phyloP scores from a whole-genome alignment of 2,888 invertebrate species.

The Heliconius hortense region DNA sequence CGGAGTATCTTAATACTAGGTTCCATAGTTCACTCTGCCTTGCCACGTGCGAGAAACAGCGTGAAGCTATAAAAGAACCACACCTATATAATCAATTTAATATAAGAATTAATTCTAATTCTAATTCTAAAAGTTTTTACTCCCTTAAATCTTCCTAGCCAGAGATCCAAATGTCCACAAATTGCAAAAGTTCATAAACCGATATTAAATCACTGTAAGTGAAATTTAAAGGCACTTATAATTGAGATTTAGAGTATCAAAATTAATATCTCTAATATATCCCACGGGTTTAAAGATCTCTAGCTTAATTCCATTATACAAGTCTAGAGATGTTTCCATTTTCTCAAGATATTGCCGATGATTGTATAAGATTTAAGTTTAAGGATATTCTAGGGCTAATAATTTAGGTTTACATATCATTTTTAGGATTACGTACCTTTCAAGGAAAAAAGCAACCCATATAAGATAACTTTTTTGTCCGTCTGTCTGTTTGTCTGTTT shows the following conservation, averaged over 20 bases:
- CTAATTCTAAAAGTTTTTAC: neutral
- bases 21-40: too few species aligned
- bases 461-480: too few species aligned
- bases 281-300: neutral
- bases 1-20: too few species aligned
- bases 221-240: constrained; percentile 22
- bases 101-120: neutral
- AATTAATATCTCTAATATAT: constrained; percentile 32
- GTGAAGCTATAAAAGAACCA: too few species aligned
- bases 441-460: too few species aligned
- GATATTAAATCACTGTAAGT: constrained; percentile 12
- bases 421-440: too few species aligned
- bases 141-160: neutral
- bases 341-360: neutral
- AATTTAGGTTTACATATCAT: too few species aligned
- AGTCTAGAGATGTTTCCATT: neutral
- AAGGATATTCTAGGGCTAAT: too few species aligned
- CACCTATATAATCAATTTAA: neutral
- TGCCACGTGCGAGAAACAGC: too few species aligned
- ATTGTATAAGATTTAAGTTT: neutral
- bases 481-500: too few species aligned
- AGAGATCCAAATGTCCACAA: neutral
- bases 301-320: neutral
- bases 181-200: constrained; percentile 12
- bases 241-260: constrained; percentile 23